Percentiles rank a stretch among this genome's conserved stretches.
phyloP scores from a whole-genome alignment of 2,113 vertebrate genomes.

The Malurus alboscapulatus region DNA sequence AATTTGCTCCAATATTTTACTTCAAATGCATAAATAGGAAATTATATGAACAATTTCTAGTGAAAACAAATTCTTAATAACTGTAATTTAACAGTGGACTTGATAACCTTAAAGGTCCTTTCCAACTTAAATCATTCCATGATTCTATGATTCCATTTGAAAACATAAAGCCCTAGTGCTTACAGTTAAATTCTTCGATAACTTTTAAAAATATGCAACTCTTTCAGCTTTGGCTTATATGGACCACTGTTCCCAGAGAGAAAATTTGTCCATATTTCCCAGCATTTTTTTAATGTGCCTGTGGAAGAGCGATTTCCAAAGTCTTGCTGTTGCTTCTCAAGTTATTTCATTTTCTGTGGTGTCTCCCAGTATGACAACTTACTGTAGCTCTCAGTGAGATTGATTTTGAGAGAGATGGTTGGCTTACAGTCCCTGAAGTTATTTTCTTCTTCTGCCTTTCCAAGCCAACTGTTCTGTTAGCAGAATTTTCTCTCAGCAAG shows the following conservation, averaged over 20 bases:
- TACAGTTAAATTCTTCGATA: background rate
- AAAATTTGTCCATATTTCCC: background rate
- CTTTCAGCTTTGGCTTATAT: background rate
- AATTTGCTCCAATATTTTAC: background rate
- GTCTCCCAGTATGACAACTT: background rate
- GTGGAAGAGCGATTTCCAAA: background rate
- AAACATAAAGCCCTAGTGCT: background rate
- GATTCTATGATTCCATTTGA: background rate
- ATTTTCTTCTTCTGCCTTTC: constrained; percentile 6
- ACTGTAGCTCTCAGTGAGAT: background rate
- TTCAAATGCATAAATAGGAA: background rate
- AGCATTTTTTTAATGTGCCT: background rate
- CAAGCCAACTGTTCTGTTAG: constrained; percentile 24
- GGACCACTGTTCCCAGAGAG: background rate
- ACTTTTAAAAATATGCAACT: background rate
- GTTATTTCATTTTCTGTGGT: background rate
- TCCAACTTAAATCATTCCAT: background rate
- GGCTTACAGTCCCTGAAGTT: background rate
- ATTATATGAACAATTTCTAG: background rate
- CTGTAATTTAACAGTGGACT: background rate
- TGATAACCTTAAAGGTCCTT: fast-evolving
- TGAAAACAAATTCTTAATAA: background rate
- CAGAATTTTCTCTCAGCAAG: background rate
- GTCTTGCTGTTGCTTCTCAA: background rate
- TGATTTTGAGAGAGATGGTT: background rate